Base-by-base conservation (phyloP, 2,888 invertebrate species). In the Lithodes maja region DNA sequence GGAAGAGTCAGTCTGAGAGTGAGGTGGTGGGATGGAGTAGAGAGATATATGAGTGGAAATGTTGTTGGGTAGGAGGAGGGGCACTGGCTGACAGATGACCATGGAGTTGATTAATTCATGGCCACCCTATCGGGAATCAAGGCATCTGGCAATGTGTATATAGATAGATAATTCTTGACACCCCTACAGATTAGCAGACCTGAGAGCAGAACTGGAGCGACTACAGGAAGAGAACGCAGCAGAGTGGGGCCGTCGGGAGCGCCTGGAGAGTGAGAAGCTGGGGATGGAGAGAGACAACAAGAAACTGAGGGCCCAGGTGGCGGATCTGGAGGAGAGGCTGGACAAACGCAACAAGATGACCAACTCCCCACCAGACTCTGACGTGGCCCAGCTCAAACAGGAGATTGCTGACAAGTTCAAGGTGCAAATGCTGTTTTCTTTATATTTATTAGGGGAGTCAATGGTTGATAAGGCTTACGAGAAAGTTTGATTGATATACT, bases 191-290 rank as follows among this genome's bases (percentile, higher is more conserved):
- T 61, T 90, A 52, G 91, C 91, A 5, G 92, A 92, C 81, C 83
- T 91, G 78, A 68, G 90, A 52, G 82, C 89, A 80, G 92, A 98
- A 95, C 94, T 98, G 92, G 98, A 98, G 93, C 95, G 96, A 92
- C 94, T 98, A 15, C 98, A 98, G 94, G 96, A 97, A 0, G 98
- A 98, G 94, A 98, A 98, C 94, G 98, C 98, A 0, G 96, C 97
- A 0, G 98, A 98, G 93, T 98, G 98, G 98, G 97, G 97, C 33
- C 97, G 97, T 93, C 94, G 98, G 2, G 98, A 98, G 94, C 95
- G 97, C 3, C 93, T 98, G 83, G 98, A 98, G 94, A 97, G 98
- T 0, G 98, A 98, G 93, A 98, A 98, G 93, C 95, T 97, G 92
- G 96, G 96, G 0, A 94, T 98, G 92, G 96, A 98, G 93, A 95